These are phyloP conservation scores for Heteromyza rotundicornis DNA, from an alignment of 2,888 invertebrate genomes.

Conservation along the genomic window DNA sequence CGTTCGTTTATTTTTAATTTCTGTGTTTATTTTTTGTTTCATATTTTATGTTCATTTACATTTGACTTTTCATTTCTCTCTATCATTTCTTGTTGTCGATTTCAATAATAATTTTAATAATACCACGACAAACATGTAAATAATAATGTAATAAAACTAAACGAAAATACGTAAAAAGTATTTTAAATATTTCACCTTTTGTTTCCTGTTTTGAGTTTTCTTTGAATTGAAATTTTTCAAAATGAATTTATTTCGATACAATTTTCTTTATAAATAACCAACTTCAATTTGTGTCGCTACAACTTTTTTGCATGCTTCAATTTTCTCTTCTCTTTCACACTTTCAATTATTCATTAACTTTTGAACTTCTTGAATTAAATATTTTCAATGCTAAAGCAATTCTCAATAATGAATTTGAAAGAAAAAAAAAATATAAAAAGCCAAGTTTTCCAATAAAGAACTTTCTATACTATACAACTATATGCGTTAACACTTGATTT, in stretches of 20 bases:
- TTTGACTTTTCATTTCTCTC: constrained; percentile 4
- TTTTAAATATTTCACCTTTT: no score
- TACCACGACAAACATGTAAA: no score
- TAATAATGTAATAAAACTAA: constrained; percentile 33
- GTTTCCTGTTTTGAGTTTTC: constrained; percentile 19
- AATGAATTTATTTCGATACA: no score
- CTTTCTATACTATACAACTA: no score
- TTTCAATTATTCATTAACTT: background rate
- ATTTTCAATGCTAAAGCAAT: no score
- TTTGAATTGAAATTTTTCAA: constrained; percentile 21
- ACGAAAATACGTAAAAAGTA: constrained; percentile 11
- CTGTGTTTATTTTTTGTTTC: constrained; percentile 13
- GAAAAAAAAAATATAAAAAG: no score
- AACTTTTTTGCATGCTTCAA: constrained; percentile 51
- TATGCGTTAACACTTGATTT: no score
- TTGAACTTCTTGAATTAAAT: no score
- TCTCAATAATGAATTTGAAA: no score
- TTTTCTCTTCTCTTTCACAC: constrained; percentile 29
- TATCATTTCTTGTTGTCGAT: no score
- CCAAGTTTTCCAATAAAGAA: no score
- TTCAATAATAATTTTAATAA: no score
- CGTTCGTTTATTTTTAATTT: constrained; percentile 19
- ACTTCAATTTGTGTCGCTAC: constrained; percentile 52
- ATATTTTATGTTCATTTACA: constrained; percentile 21
- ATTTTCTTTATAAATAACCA: constrained; percentile 46